Base-by-base conservation (phyloP, 2,888 invertebrate species). In the Clostera curtula region DNA sequence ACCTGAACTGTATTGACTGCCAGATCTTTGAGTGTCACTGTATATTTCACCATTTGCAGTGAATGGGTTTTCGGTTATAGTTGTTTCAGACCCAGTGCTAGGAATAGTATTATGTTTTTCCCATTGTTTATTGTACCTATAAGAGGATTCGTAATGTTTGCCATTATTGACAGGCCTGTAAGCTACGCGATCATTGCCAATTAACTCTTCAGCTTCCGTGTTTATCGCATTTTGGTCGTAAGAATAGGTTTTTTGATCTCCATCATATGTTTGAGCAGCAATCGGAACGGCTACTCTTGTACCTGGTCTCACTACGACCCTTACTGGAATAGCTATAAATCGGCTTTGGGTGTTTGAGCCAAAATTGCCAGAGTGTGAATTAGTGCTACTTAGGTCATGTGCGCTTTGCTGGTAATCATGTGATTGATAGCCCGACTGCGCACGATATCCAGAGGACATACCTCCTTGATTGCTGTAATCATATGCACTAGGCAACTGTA, bases 41-140 rank as follows among this genome's bases (percentile, higher is more conserved):
- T 66, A 64, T 8, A 71, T 37, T 39, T 80, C 71, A 43, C 68
- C 74, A 22, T 73, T 66, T 35, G 36, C 42, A 6, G 66, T 49
- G 24, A 61, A 56, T 5, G 71, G 61, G 19, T 48, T 66, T 27
- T 46, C 49, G 4, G 67, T 68, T 8, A 71, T 60, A 17, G 58
- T 36, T 25, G 51, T 30, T 18, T 55, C 23, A 24, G 58, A 39
- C 12, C 48, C 31, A 12, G 43, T 39, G 14, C 49, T 42, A 10
- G 79, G 75, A 24, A 54, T 44, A 5, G 57, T 54, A 25, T 72
- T 57, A 34, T 76, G 79, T 41, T 74, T 79, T 50, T 84, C 82
- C 83, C 82, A 83, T 60, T 75, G 55, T 41, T 83, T 84, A 18
- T 50, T 63, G 34, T 83, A 83, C 27, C 59, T 73, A 36, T 79